Evolutionary conservation across 2,113 vertebrate species (phyloP).

Genomic region (Macrotis lagotis): DNA sequence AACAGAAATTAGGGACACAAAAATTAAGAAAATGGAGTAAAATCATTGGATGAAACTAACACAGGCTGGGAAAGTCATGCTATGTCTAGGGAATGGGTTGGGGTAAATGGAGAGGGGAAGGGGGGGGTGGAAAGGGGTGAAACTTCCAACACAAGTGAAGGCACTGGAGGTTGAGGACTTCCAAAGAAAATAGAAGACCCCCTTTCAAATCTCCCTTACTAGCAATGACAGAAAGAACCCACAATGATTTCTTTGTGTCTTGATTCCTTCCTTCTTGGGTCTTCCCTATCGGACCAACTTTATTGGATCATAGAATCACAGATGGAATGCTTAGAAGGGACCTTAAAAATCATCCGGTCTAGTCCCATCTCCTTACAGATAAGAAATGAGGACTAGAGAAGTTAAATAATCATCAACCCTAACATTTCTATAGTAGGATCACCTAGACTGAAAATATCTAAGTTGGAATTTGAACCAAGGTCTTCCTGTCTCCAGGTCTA

Average conservation of each 20-base stretch:
- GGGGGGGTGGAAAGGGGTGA: not conserved
- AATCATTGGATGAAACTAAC: not conserved
- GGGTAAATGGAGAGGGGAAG: not conserved
- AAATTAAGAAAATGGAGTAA: not conserved
- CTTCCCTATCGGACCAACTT: not conserved
- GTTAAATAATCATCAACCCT: no score
- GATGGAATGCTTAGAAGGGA: not conserved
- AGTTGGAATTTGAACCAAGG: not conserved
- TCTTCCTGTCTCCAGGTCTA: not conserved
- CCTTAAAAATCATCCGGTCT: not conserved
- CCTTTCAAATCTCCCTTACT: not conserved
- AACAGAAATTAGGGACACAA: not conserved
- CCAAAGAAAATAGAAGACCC: not conserved
- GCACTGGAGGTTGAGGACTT: not conserved
- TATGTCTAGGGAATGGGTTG: not conserved
- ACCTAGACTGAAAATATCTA: not conserved
- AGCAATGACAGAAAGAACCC: not conserved
- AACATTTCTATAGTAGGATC: no score
- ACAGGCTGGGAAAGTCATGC: not conserved
- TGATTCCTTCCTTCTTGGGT: not conserved
- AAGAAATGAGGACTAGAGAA: not conserved
- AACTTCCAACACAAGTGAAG: not conserved
- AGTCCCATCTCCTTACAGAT: not conserved
- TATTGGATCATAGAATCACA: not conserved
- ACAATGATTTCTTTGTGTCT: not conserved